Evolutionary conservation across 2,797 vertebrate species (phyloP), one percentile per base, ranked within the genome.

Genomic region (Sebastiscus albofasciatus): DNA sequence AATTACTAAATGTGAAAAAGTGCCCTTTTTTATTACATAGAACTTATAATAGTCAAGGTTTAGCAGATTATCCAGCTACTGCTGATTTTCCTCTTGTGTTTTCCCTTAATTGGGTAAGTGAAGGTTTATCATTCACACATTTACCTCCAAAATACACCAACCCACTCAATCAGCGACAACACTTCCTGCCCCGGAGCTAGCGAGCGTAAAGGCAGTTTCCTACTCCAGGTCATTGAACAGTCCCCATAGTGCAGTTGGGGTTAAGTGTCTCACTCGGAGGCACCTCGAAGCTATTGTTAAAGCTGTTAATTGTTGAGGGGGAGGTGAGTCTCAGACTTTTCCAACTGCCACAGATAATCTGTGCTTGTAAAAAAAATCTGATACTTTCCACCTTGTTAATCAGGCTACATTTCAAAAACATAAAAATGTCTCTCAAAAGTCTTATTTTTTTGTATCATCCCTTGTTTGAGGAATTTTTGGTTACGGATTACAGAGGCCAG

Each of bases 251-350:
- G 76, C 61, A 26, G 71, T 72, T 31, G 14, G 52, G 70, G 84
- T 89, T 82, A 80, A 80, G 66, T 69, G 66, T 75, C 42, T 59
- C 20, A 39, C 81, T 90, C 36, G 24, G 54, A 69, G 66, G 77
- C 66, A 46, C 73, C 76, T 82, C 10, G 0, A 75, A 81, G 77
- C 52, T 36, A 33, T 39, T 75, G 52, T 67, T 68, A 64, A 69
- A 61, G 52, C 49, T 81, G 55, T 69, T 86, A 77, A 84, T 87
- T 80, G 84, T 75, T 83, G 58, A 29, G 67, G 31, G 24, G 60
- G 58, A 62, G 12, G 60, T 26, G 11, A 46, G 31, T 39, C 31
- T 34, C 8, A 27, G 46, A 42, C 29, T 52, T 24, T 58, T 29
- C 26, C 61, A 81, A 20, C 27, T 31, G n/a, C 59, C 18, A 67